phyloP scores from a whole-genome alignment of 2,113 vertebrate genomes.

The Seriola quinqueradiata region DNA sequence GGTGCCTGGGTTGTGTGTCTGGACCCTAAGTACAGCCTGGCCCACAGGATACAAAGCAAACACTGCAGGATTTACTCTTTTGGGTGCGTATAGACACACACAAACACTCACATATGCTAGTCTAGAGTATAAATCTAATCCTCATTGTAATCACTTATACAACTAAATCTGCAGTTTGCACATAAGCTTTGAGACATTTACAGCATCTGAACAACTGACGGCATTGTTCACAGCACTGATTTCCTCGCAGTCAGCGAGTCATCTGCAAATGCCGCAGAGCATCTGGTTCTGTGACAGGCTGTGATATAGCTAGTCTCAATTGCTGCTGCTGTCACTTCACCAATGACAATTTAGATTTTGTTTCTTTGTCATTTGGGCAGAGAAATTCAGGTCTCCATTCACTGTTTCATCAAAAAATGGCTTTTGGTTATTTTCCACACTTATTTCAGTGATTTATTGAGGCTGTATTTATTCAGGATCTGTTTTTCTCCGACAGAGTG shows the following conservation, averaged over 20 bases:
- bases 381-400: no score
- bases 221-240: neutral
- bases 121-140: neutral
- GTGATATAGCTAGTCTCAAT: conserved; percentile 13
- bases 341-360: neutral
- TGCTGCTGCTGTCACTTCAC: neutral
- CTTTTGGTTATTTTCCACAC: neutral
- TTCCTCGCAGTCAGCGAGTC: conserved; percentile 1
- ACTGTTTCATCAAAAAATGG: neutral
- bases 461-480: neutral
- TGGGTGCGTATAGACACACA: conserved; percentile 64
- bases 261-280: conserved; percentile 16
- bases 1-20: conserved; percentile 74
- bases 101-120: neutral
- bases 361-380: neutral
- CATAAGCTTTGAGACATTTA: neutral
- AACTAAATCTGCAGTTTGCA: no score
- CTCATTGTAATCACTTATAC: neutral
- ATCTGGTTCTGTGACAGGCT: conserved; percentile 18
- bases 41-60: conserved; percentile 65
- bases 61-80: conserved; percentile 81
- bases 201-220: neutral
- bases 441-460: conserved; percentile 12
- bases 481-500: neutral
- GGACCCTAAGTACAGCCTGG: conserved; percentile 75